Percentiles rank a stretch among this genome's conserved stretches.
These are phyloP conservation scores for Copsychus sechellarum DNA, from an alignment of 2,113 vertebrate species.

Conservation along the genomic window DNA sequence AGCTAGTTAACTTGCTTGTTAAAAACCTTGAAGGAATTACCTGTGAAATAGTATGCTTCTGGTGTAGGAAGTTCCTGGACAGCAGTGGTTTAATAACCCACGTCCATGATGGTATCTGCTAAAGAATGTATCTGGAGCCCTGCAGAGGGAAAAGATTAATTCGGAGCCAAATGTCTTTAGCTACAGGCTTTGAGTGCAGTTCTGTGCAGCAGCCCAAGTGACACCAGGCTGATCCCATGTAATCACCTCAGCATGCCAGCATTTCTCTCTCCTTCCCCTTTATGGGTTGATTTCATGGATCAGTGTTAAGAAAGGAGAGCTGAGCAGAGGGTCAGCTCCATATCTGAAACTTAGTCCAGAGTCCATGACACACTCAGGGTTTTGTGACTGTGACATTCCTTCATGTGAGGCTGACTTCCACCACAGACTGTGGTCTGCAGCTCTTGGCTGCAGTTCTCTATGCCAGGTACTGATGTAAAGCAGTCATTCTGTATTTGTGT, in stretches of 20 bases:
- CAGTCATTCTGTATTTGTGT: neutral
- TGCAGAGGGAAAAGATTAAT: neutral
- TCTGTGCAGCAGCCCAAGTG: neutral
- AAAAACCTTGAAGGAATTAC: neutral
- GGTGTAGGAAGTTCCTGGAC: neutral
- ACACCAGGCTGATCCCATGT: neutral
- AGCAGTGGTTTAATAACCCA: neutral
- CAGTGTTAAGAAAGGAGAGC: neutral
- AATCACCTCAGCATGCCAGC: neutral
- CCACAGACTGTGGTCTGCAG: neutral
- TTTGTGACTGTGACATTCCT: neutral
- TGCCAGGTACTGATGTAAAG: neutral
- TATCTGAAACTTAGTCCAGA: neutral
- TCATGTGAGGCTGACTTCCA: neutral
- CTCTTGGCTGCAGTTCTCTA: neutral
- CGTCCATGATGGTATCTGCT: neutral
- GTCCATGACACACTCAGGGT: fast-evolving
- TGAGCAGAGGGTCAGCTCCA: neutral
- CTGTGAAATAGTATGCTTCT: neutral
- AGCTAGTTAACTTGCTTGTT: neutral
- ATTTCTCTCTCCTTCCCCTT: neutral
- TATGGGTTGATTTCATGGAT: neutral
- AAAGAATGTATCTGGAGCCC: neutral
- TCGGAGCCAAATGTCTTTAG: neutral
- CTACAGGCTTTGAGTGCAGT: neutral